Evolutionary conservation across 2,888 invertebrate species (phyloP), one percentile per base, ranked within the genome.

Genomic region (Diogma glabrata): DNA sequence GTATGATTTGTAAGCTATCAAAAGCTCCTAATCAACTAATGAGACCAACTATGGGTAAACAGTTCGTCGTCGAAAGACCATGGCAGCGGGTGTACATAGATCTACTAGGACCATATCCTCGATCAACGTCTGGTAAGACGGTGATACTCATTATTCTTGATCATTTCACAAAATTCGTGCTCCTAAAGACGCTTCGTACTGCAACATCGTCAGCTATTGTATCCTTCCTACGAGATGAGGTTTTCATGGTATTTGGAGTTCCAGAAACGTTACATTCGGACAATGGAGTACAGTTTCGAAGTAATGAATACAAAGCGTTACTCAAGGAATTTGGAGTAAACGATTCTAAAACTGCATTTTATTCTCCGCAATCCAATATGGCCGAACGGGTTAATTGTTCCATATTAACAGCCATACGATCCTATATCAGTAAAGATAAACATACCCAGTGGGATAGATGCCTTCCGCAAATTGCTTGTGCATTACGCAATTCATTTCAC

Each of bases 361-460:
- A 65, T 51, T 59, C 62, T 16, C 63, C 65, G 0, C 65, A 66
- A 55, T 53, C 54, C 2, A 65, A 66, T 51, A 61, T 63, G 8
- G 58, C 59, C 0, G 64, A 64, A 51, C 52, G 62, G 2, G 56
- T 60, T 0, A 65, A 65, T 51, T 48, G 60, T 16, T 59, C 60
- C 0, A 50, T 65, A 5, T 59, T 59, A 9, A 59, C 60, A 3
- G 60, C 59, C 50, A 58, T 64, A 6, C 43, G 61, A n/a, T 54
- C 60, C 1, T 63, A 57, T 48, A 51, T 60, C 7, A 40, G 26
- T 2, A n/a, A n/a, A n/a, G 50, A 54, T 14, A 52, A 57, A 17
- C 59, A 59, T 40, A 40, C 52, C 3, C 19, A 51, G 7, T 61
- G 60, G 62, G 63, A 63, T 40, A 49, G n/a, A 24, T 48, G 60